These are phyloP conservation scores for Caiman crocodilus DNA, from an alignment of 2,797 vertebrate species.

Conservation along the genomic window DNA sequence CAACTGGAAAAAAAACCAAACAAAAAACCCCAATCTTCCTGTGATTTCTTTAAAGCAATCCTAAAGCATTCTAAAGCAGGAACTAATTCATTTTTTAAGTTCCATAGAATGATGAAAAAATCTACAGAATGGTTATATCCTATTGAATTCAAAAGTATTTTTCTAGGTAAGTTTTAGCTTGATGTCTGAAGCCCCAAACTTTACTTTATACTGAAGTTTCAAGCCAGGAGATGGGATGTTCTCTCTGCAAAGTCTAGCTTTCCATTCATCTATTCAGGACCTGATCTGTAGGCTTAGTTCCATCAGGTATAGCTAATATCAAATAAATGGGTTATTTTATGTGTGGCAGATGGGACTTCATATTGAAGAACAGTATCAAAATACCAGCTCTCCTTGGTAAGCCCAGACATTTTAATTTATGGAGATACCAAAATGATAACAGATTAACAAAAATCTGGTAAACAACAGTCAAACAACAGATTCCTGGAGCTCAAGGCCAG, in stretches of 20 bases:
- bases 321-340: not conserved
- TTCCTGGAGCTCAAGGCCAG: no score
- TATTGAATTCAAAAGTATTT: not conserved
- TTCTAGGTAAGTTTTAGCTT: not conserved
- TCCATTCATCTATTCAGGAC: not conserved
- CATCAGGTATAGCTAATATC: not conserved
- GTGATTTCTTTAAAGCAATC: not conserved
- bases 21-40: not conserved
- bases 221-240: rapidly evolving
- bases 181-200: not conserved
- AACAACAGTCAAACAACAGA: not conserved
- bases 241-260: not conserved
- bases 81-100: not conserved
- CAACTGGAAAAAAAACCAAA: not conserved
- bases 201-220: not conserved
- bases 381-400: not conserved
- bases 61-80: not conserved
- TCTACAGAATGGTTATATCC: not conserved
- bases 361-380: not conserved
- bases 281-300: not conserved
- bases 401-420: not conserved
- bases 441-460: not conserved
- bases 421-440: not conserved
- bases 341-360: not conserved
- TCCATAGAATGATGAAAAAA: not conserved